A percentile compares a stretch with the other conserved stretches of the same genome.
phyloP scores from a whole-genome alignment of 2,888 invertebrate genomes.

The Ommatoiulus sabulosus region DNA sequence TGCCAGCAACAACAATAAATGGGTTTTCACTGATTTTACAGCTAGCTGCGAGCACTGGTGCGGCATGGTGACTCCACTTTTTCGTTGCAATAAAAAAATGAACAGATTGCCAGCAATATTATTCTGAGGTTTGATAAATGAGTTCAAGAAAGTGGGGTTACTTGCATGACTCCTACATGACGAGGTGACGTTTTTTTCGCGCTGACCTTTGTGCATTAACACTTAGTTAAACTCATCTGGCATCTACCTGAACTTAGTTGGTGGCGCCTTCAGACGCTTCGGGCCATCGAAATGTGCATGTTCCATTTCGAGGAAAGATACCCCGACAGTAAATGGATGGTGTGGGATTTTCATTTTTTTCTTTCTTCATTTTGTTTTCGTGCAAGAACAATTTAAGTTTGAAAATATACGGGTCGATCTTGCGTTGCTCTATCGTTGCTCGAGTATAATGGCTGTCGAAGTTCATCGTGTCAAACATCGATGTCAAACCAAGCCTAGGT shows the following conservation, averaged over 20 bases:
- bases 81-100: slow-evolving; percentile 3
- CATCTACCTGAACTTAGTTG: slow-evolving; percentile 47
- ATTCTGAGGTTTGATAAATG: neutral
- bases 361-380: neutral
- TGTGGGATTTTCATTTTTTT: slow-evolving; percentile 6
- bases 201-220: slow-evolving; percentile 16
- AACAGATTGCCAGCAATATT: slow-evolving; percentile 29
- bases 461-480: slow-evolving; percentile 29
- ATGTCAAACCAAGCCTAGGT: slow-evolving; percentile 37
- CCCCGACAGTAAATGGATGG: slow-evolving; percentile 14
- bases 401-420: neutral
- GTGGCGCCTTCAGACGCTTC: neutral
- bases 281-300: slow-evolving; percentile 2
- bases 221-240: slow-evolving; percentile 45
- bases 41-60: neutral
- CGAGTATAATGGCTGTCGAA: slow-evolving; percentile 19
- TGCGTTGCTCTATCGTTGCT: neutral
- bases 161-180: slow-evolving; percentile 35
- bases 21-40: slow-evolving; percentile 13
- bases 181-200: slow-evolving; percentile 27
- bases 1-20: neutral
- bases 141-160: slow-evolving; percentile 42
- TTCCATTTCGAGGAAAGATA: slow-evolving; percentile 9
- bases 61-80: slow-evolving; percentile 6
- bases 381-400: neutral